phyloP scores from a whole-genome alignment of 92 coral and sea anemone species.

The Zoanthus solanderi region DNA sequence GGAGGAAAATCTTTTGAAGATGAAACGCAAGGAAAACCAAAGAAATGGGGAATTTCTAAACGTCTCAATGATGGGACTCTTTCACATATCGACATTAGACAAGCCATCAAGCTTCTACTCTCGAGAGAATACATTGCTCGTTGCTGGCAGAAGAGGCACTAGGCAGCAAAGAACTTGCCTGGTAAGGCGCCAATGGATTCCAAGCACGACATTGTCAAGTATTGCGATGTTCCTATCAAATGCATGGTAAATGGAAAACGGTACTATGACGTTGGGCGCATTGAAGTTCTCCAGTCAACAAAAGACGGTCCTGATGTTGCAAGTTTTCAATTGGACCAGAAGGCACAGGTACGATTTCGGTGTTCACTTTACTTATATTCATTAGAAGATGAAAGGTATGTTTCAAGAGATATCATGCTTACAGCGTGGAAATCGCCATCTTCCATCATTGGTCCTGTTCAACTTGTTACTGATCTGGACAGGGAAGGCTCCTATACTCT shows the following conservation, averaged over 20 bases:
- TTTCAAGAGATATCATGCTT: conserved; percentile 51
- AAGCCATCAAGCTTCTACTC: conserved; percentile 54
- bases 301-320: conserved; percentile 46
- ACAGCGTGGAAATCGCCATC: conserved; percentile 50
- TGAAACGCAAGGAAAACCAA: background rate
- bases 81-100: conserved; percentile 48
- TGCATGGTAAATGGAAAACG: conserved; percentile 14
- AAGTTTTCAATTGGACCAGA: conserved; percentile 28
- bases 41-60: conserved; percentile 37
- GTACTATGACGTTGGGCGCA: conserved; percentile 48
- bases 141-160: conserved; percentile 63
- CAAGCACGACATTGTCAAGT: conserved; percentile 66
- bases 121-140: conserved; percentile 62
- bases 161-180: conserved; percentile 69
- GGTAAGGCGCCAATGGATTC: conserved; percentile 65
- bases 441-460: conserved; percentile 32
- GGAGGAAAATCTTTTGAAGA: background rate
- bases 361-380: conserved; percentile 28
- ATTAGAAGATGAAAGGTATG: conserved; percentile 10
- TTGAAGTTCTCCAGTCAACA: conserved; percentile 52
- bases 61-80: conserved; percentile 27
- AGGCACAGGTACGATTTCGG: conserved; percentile 29
- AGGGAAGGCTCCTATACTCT: conserved; percentile 16
- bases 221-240: conserved; percentile 55
- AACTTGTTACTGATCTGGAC: conserved; percentile 41